Conservation (phyloP, 1,140 invertebrate genomes). For the Bombus breviceps region DNA sequence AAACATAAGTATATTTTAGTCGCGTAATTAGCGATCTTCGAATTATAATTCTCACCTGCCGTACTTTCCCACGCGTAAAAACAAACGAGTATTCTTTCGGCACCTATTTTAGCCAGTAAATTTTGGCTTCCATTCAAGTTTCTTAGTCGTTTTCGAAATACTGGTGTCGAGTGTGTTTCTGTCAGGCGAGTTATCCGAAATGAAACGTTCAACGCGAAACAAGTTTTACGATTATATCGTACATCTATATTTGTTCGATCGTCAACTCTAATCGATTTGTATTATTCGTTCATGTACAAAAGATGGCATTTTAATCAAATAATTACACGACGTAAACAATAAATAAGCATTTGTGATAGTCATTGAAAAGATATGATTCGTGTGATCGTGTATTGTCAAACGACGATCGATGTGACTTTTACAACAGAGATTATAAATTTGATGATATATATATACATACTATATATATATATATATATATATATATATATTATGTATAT, state of each 20-base stretch:
- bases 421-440: neutral
- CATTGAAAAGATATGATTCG: neutral
- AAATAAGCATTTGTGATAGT: neutral
- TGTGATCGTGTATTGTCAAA: neutral
- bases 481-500: too few species aligned
- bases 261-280: neutral
- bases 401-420: neutral
- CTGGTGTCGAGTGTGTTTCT: conserved; percentile 46
- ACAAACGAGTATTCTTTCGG: conserved; percentile 26
- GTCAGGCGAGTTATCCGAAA: conserved; percentile 29
- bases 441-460: too few species aligned
- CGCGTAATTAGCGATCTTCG: neutral
- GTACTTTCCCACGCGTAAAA: conserved; percentile 14
- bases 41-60: neutral
- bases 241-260: neutral
- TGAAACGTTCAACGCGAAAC: conserved; percentile 11
- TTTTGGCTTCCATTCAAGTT: conserved; percentile 62
- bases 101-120: conserved; percentile 48
- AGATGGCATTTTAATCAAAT: neutral
- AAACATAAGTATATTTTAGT: neutral
- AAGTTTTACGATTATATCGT: neutral
- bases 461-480: too few species aligned
- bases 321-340: neutral
- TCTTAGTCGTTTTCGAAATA: conserved; percentile 19
- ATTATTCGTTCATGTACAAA: neutral